Evolutionary conservation across 2,113 vertebrate genomes (phyloP).

Genomic region (Ceyx melanurus): DNA sequence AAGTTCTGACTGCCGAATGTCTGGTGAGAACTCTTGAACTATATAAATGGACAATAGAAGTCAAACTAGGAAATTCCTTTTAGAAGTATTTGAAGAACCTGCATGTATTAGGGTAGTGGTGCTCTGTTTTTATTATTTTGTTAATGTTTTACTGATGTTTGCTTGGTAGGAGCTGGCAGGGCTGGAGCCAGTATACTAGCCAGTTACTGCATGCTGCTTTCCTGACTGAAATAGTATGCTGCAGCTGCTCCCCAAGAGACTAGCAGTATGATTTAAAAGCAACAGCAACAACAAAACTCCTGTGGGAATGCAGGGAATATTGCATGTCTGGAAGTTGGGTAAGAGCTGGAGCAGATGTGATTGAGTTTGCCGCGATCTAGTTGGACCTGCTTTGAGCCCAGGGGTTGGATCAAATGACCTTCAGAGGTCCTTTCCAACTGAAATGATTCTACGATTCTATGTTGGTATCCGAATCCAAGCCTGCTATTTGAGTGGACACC

Average conservation of each 20-base stretch:
- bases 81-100: background rate
- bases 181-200: background rate
- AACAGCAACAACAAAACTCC: constrained; percentile 17
- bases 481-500: background rate
- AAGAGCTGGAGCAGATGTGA: constrained; percentile 3
- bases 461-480: background rate
- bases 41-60: background rate
- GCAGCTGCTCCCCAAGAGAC: constrained; percentile 50
- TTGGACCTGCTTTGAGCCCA: background rate
- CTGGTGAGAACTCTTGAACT: background rate
- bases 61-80: background rate
- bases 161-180: background rate
- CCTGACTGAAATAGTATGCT: constrained; percentile 14
- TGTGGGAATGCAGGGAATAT: background rate
- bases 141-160: background rate
- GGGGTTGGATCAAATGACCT: constrained; percentile 19
- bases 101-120: rapidly evolving
- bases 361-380: background rate
- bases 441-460: background rate
- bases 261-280: constrained; percentile 33
- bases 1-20: background rate
- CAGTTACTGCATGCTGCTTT: background rate
- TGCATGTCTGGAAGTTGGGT: background rate
- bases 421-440: constrained; percentile 25
- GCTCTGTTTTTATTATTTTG: background rate